phyloP scores from a whole-genome alignment of 1,140 invertebrate genomes.

The Hormaphis cornu region DNA sequence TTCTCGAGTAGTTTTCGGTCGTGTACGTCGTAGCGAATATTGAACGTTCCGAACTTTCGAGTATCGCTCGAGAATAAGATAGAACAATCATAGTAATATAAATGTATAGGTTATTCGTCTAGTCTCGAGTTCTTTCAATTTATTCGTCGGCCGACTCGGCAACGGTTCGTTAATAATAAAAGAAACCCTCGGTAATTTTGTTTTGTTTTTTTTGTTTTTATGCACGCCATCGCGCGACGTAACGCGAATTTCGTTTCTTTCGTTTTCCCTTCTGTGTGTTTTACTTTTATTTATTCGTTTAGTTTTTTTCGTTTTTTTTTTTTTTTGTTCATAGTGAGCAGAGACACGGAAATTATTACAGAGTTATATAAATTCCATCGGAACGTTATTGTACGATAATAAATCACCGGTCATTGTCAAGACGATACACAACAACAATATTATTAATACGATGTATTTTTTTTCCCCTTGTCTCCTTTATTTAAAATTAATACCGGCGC shows the following conservation, averaged over 20 bases:
- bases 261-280: neutral
- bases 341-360: slow-evolving; percentile 20
- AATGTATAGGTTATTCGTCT: neutral
- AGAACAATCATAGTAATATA: too few species aligned
- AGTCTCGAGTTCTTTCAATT: neutral
- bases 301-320: slow-evolving; percentile 1
- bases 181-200: slow-evolving; percentile 13
- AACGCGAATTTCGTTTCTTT: slow-evolving; percentile 1
- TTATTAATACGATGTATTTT: slow-evolving; percentile 21
- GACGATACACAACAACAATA: too few species aligned
- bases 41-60: too few species aligned
- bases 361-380: slow-evolving; percentile 25
- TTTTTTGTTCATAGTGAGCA: too few species aligned
- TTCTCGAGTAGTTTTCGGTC: too few species aligned
- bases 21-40: too few species aligned
- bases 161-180: slow-evolving; percentile 5
- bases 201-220: too few species aligned
- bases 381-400: slow-evolving; percentile 1
- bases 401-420: slow-evolving; percentile 30
- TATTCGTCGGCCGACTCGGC: neutral
- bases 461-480: neutral
- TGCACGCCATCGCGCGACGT: neutral
- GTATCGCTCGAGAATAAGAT: too few species aligned
- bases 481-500: slow-evolving; percentile 25
- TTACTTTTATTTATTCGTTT: neutral